These are phyloP conservation scores for Cryptomyrus ogoouensis DNA, from an alignment of 2,113 vertebrate genomes.

Conservation along the genomic window DNA sequence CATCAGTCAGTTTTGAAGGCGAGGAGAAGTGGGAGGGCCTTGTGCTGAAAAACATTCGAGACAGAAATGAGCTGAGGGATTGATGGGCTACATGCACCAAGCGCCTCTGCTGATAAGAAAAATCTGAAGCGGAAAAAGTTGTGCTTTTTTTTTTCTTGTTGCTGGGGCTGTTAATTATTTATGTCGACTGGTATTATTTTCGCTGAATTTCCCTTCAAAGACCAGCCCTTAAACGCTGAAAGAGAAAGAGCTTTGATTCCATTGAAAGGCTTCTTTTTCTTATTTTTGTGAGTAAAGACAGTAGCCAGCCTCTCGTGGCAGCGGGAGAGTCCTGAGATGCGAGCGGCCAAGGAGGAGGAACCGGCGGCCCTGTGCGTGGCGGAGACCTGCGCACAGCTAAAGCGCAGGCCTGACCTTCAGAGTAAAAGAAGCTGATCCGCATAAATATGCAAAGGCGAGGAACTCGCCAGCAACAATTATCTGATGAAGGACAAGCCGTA, in stretches of 20 bases:
- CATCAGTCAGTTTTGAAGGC: conserved; percentile 34
- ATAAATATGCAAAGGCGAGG: conserved; percentile 34
- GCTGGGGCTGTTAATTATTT: conserved; percentile 53
- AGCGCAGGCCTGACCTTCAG: conserved; percentile 16
- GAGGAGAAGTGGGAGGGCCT: conserved; percentile 28
- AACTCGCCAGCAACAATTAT: conserved; percentile 42
- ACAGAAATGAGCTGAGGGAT: conserved; percentile 31
- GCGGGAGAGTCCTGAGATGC: neutral
- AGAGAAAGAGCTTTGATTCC: conserved; percentile 32
- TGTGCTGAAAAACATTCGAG: conserved; percentile 49
- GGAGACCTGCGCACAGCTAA: conserved; percentile 26
- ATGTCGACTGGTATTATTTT: conserved; percentile 51
- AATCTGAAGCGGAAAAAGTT: conserved; percentile 33
- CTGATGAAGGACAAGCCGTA: conserved; percentile 43
- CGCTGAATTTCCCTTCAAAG: conserved; percentile 46
- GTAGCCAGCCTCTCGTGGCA: conserved; percentile 10
- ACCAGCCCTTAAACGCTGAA: conserved; percentile 40
- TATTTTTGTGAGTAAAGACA: neutral
- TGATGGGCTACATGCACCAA: conserved; percentile 34
- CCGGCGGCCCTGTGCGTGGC: neutral
- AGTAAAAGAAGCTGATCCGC: conserved; percentile 26
- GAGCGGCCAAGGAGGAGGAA: neutral
- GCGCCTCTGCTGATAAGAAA: conserved; percentile 29
- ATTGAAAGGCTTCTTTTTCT: conserved; percentile 32
- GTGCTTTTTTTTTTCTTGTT: conserved; percentile 42